Base-by-base conservation (phyloP, 2,888 invertebrate species). In the Cephalotes varians region DNA sequence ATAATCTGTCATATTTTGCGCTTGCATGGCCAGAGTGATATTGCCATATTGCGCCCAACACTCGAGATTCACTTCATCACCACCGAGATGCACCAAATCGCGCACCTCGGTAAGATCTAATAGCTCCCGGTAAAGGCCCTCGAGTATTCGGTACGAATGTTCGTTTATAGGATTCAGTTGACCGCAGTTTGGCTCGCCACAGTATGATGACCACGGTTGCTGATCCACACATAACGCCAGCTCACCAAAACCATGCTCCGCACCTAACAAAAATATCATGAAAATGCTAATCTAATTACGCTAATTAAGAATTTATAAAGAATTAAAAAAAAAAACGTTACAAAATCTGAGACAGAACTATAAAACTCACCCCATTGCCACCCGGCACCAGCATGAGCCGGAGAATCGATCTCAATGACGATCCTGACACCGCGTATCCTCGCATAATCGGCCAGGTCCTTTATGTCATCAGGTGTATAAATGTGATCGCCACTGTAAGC, bases 381-480 rank as follows among this genome's bases (percentile, higher is more conserved):
- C 0, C 98, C 98, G 88, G 97, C 97, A 3, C 98, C 98, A 2
- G 97, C 97, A 94, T 98, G 98, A 5, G 98, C 98, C 0, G 99
- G 99, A 15, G 98, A 97, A 95, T 98, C 98, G 80, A 98, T 97
- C 95, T 99, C 99, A 0, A 98, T 96, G 74, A 99, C 95, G 15
- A 98, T 97, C 86, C 98, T 96, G 73, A 99, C 96, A 0, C 99
- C 99, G 82, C 98, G 96, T n/a, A 97, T 93, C 87, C 96, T 95
- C 0, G 98, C 98, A 92, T 97, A 98, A 51, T 97, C 96, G 4
- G 98, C 97, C 51, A 99, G 95, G 28, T 97, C 96, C 72, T 95
- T 95, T 49, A 97, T 96, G 91, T 98, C 97, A 15, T 96, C 96
- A 2, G 96, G 95, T 0, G 97, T 96, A 92, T 98, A 98, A 18